Base-by-base conservation (phyloP, 2,113 vertebrate genomes). In the Perccottus glenii region DNA sequence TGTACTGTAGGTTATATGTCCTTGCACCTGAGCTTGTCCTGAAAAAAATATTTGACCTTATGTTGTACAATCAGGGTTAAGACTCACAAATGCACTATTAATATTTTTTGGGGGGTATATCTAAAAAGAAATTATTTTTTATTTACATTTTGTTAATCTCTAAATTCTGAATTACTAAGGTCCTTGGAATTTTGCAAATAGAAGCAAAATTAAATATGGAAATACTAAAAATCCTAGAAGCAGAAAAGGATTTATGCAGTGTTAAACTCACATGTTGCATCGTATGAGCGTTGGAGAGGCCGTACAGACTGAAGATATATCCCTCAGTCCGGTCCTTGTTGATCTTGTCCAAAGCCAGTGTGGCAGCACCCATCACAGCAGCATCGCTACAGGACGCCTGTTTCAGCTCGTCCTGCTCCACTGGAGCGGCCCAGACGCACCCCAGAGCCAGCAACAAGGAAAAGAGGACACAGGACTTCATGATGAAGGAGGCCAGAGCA, bases 241-340 rank as follows among this genome's bases (percentile, higher is more conserved):
- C n/a, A 46, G 4, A 46, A 14, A 35, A 45, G 5, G 1, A 1
- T 12, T 33, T 8, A 38, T 43, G 7, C 55, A 15, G 10, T 44
- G 6, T 3, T 0, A 9, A 3, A 84, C 93, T 93, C 60, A 94
- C 93, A 1, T 92, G 89, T 16, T 1, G 62, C 7, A 2, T 40
- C 32, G 40, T 16, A 73, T 92, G 77, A 45, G 82, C 91, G 9
- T 92, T 89, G 63, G 82, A 79, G 46, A 94, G 81, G 5, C 81
- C 84, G 16, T 89, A 82, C 60, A 91, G 80, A 4, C 38, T 40
- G 11, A 92, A 84, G 47, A 90, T 0, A 79, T 91, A 94, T 57
- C 93, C 93, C 3, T 92, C 82, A 0, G 16, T 32, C 0, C 90
- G 85, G 64, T 92, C 60, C 5, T 47, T 14, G 82, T 94, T 94